Conservation (phyloP, 2,113 vertebrate genomes). For the Poecilia latipinna region DNA sequence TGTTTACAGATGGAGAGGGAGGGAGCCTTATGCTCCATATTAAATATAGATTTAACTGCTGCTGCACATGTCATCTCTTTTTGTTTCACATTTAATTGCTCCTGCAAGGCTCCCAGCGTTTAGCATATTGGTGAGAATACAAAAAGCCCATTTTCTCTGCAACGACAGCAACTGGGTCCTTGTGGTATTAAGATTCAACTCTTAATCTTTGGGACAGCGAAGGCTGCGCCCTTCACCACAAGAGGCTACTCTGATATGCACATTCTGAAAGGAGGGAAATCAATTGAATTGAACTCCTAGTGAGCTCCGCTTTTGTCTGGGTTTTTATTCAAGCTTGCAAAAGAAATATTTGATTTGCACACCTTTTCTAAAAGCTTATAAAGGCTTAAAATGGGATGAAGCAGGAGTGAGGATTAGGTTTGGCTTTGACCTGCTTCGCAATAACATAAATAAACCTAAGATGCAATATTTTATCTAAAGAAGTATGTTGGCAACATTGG, state of each 20-base stretch:
- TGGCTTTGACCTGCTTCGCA: conserved; percentile 1
- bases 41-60: conserved; percentile 59
- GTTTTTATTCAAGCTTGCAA: conserved; percentile 8
- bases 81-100: conserved; percentile 10
- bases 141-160: conserved; percentile 19
- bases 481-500: no score
- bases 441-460: background rate
- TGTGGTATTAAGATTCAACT: conserved; percentile 45
- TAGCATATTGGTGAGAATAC: background rate
- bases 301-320: conserved; percentile 36
- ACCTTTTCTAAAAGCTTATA: background rate
- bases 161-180: conserved; percentile 4
- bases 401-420: background rate
- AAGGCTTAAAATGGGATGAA: background rate
- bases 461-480: background rate
- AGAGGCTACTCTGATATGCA: conserved; percentile 55
- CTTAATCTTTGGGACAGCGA: conserved; percentile 29
- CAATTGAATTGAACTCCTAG: conserved; percentile 46
- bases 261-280: conserved; percentile 54
- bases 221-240: conserved; percentile 32
- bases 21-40: conserved; percentile 51
- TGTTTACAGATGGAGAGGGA: conserved; percentile 37
- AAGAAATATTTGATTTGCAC: conserved; percentile 17
- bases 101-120: conserved; percentile 19
- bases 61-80: conserved; percentile 18